Evolutionary conservation across 2,888 invertebrate genomes (phyloP), one percentile per base, ranked within the genome.

Genomic region (Bugula neritina): DNA sequence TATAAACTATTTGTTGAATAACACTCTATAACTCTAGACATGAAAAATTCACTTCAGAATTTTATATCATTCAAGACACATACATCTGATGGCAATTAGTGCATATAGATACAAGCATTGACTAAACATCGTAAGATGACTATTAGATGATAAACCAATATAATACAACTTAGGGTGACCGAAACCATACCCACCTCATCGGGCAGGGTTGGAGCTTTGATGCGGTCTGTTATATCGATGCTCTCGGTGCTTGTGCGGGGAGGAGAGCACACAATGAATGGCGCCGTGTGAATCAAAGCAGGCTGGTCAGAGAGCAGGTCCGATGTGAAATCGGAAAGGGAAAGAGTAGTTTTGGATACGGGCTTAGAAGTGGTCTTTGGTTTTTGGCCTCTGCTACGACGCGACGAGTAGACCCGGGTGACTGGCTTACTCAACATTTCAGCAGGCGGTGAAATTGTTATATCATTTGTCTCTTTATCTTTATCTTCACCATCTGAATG

Each of bases 151-250:
- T n/a, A n/a, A n/a, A n/a, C n/a, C n/a, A n/a, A n/a, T n/a, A n/a
- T n/a, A n/a, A n/a, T n/a, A n/a, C n/a, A n/a, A n/a, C n/a, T n/a
- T n/a, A n/a, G n/a, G n/a, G n/a, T n/a, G n/a, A n/a, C n/a, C n/a
- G n/a, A n/a, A n/a, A n/a, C n/a, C n/a, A n/a, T n/a, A n/a, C n/a
- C n/a, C n/a, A 63, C 63, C 63, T 63, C 63, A 63, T 63, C 63
- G 2, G 63, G 63, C 21, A 63, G 10, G 29, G 63, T 63, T 10
- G 63, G 21, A 17, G 63, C 63, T 31, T 31, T 25, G 10, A 21
- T 63, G 31, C 63, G 27, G 17, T 63, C 63, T 31, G 21, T 63
- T 2, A 63, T 63, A 31, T 63, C 63, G 10, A 63, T 63, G 31
- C 31, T 31, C 17, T 43, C 43, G 17, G 43, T 43, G 43, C 43